Evolutionary conservation across 2,113 vertebrate genomes (phyloP).

Genomic region (Dolichotis patagonum): DNA sequence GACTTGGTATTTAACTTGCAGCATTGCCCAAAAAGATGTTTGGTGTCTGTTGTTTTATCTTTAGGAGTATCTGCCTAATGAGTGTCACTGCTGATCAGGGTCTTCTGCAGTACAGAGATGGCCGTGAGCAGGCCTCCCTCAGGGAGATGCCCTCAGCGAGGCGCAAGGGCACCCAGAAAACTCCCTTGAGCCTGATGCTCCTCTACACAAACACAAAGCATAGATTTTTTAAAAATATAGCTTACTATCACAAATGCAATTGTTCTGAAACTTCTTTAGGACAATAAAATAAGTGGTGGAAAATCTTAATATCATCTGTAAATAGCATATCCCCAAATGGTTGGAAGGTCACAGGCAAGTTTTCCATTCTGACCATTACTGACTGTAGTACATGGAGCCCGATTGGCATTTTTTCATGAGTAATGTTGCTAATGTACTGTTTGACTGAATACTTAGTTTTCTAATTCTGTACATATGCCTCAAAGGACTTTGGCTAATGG

Average conservation of each 20-base stretch:
- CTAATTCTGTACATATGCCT: conserved; percentile 59
- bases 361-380: background rate
- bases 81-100: background rate
- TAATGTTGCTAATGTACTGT: conserved; percentile 40
- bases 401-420: background rate
- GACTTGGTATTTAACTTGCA: background rate
- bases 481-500: conserved; percentile 59
- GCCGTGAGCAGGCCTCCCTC: background rate
- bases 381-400: background rate
- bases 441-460: conserved; percentile 55
- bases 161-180: background rate
- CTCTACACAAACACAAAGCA: background rate
- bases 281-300: background rate
- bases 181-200: background rate
- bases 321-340: background rate
- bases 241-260: background rate
- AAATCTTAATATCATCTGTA: background rate
- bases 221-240: conserved; percentile 1
- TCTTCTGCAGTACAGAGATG: background rate
- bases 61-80: background rate
- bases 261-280: conserved; percentile 26
- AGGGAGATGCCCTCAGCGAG: background rate
- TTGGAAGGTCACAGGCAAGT: background rate
- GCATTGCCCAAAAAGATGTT: background rate
- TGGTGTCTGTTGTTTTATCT: background rate